phyloP scores from a whole-genome alignment of 2,797 vertebrate genomes.

The Paratrypauchen microcephalus region DNA sequence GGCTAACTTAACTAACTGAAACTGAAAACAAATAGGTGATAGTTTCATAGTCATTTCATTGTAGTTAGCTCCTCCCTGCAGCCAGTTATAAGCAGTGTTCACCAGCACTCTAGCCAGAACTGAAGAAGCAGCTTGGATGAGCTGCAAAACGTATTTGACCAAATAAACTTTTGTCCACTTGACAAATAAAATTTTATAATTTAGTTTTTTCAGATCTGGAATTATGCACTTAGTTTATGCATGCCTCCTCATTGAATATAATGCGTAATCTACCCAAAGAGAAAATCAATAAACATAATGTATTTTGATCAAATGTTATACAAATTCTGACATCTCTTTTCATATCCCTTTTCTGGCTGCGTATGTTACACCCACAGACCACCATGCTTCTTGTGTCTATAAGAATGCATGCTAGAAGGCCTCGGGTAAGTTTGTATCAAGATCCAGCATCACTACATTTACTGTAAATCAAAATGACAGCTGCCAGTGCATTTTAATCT shows the following conservation, averaged over 20 bases:
- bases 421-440: slow-evolving; percentile 14
- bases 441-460: slow-evolving; percentile 13
- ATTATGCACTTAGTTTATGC: no score
- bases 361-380: neutral
- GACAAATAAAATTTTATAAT: no score
- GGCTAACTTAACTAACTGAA: no score
- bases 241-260: neutral
- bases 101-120: no score
- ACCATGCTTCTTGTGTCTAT: slow-evolving; percentile 9
- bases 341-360: neutral
- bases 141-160: no score
- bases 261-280: neutral
- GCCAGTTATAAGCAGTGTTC: no score
- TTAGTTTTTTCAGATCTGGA: no score
- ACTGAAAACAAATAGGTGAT: no score
- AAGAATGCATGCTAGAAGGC: slow-evolving; percentile 9
- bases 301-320: neutral
- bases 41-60: no score
- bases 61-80: no score
- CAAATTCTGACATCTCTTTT: neutral
- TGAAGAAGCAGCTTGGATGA: no score
- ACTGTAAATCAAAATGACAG: slow-evolving; percentile 36
- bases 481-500: slow-evolving; percentile 27
- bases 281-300: neutral
- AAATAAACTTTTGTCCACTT: no score